These are phyloP conservation scores for Palythoa grandis DNA, from an alignment of 92 coral and sea anemone species.

Conservation along the genomic window DNA sequence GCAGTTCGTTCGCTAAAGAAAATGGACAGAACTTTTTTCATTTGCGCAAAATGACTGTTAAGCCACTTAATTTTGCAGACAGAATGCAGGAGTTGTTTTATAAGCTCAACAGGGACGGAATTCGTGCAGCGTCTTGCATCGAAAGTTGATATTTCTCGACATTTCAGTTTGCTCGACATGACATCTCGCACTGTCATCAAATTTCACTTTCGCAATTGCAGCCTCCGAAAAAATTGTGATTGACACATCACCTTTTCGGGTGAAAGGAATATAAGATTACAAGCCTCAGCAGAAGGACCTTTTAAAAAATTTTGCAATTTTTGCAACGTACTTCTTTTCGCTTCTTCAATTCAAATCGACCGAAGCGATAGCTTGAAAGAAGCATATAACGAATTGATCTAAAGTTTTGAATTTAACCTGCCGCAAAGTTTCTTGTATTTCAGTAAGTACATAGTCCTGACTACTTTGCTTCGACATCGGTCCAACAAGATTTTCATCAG, in stretches of 20 bases:
- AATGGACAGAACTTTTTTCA: background rate
- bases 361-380: slow-evolving; percentile 4
- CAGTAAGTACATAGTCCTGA: background rate
- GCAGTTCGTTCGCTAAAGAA: background rate
- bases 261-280: slow-evolving; percentile 7
- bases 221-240: background rate
- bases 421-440: background rate
- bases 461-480: background rate
- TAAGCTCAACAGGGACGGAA: background rate
- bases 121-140: background rate
- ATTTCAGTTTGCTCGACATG: slow-evolving; percentile 31
- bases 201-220: slow-evolving; percentile 39
- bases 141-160: slow-evolving; percentile 25
- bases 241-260: background rate
- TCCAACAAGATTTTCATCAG: background rate
- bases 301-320: background rate
- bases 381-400: background rate
- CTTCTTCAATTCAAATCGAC: background rate
- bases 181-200: slow-evolving; percentile 12
- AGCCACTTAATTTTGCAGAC: background rate
- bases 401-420: background rate
- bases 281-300: slow-evolving; percentile 10
- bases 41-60: background rate
- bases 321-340: background rate
- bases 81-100: background rate